Evolutionary conservation across 1,140 invertebrate species (phyloP).

Genomic region (Ectropis grisescens): DNA sequence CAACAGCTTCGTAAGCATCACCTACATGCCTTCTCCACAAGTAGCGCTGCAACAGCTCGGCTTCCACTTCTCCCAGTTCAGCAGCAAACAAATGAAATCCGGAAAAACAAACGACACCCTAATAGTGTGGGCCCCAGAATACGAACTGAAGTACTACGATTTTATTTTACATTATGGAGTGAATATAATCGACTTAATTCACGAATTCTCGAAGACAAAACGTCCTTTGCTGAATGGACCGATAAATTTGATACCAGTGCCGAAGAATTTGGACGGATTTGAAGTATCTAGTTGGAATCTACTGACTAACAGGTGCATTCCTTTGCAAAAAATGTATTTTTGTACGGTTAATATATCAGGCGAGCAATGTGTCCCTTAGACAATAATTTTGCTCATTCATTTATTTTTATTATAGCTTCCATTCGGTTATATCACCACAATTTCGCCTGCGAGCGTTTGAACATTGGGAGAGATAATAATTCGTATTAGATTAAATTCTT

Average conservation of each 20-base stretch:
- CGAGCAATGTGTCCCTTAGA: too few species aligned
- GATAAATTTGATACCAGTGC: conserved; percentile 49
- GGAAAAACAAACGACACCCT: conserved; percentile 36
- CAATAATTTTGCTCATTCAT: too few species aligned
- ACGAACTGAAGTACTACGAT: conserved; percentile 25
- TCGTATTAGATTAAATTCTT: too few species aligned
- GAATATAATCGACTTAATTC: conserved; percentile 36
- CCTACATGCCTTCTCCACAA: conserved; percentile 47
- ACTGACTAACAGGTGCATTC: conserved; percentile 51
- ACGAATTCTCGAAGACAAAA: conserved; percentile 30
- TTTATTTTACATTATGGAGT: conserved; percentile 38
- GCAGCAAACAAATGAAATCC: conserved; percentile 14
- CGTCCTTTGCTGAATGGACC: conserved; percentile 36
- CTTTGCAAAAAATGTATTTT: too few species aligned
- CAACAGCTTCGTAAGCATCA: conserved; percentile 27
- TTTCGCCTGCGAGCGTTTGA: too few species aligned
- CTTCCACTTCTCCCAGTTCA: conserved; percentile 45
- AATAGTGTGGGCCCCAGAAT: conserved; percentile 34
- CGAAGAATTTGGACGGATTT: conserved; percentile 35
- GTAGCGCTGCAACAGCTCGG: conserved; percentile 39
- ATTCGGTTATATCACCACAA: too few species aligned
- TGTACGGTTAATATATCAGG: too few species aligned
- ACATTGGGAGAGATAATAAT: too few species aligned
- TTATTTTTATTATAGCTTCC: too few species aligned
- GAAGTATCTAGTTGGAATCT: conserved; percentile 53